phyloP scores from a whole-genome alignment of 2,797 vertebrate genomes.

The Alfaro cultratus region DNA sequence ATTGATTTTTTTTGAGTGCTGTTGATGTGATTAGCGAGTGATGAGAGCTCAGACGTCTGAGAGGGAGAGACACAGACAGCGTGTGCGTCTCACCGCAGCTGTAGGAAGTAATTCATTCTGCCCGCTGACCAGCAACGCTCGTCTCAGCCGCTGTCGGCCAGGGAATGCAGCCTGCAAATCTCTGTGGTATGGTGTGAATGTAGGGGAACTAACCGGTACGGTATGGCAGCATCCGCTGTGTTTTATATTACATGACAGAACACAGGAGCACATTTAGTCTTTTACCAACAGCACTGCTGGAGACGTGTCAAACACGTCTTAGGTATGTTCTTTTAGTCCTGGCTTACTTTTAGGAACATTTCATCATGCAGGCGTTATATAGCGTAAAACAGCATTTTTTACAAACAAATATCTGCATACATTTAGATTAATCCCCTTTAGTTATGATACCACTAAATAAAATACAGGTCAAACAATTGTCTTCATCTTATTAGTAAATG shows the following conservation, averaged over 20 bases:
- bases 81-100: constrained; percentile 70
- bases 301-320: constrained; percentile 47
- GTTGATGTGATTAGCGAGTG: constrained; percentile 61
- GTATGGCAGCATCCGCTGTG: constrained; percentile 52
- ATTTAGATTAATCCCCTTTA: neutral
- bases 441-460: neutral
- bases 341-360: constrained; percentile 34
- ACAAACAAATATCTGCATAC: neutral
- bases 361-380: constrained; percentile 27
- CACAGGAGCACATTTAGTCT: constrained; percentile 48
- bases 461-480: neutral
- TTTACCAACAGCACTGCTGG: constrained; percentile 34
- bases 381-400: neutral
- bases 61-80: constrained; percentile 36
- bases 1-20: constrained; percentile 28
- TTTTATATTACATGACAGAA: constrained; percentile 50
- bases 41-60: constrained; percentile 56
- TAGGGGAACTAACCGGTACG: constrained; percentile 52
- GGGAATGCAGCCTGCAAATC: constrained; percentile 69
- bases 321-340: constrained; percentile 38
- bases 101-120: constrained; percentile 78
- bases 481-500: neutral
- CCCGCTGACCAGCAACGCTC: constrained; percentile 56
- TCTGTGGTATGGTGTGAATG: constrained; percentile 67
- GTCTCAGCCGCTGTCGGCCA: constrained; percentile 26